Conservation (phyloP, 1,140 invertebrate species). For the Palaemon carinicauda region DNA sequence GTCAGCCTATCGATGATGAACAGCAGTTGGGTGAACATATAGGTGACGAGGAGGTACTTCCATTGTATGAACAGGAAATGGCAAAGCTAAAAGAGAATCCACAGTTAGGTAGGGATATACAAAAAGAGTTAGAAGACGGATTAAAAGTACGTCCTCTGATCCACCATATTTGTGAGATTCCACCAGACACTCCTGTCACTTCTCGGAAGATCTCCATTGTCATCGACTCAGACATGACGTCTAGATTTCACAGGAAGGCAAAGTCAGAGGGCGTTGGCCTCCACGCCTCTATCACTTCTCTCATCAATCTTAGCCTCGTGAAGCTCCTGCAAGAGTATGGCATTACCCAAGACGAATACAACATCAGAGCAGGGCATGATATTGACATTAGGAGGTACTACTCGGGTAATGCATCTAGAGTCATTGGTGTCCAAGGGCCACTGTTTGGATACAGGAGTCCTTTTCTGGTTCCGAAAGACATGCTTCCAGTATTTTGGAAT, state of each 20-base stretch:
- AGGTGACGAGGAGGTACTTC: not conserved
- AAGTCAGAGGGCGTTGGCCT: conserved; percentile 4
- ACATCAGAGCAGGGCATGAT: conserved; percentile 12
- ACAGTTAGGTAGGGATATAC: not conserved
- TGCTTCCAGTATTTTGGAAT: conserved; percentile 7
- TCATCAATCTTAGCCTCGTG: conserved; percentile 12
- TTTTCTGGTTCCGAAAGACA: not conserved
- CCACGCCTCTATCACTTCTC: not conserved
- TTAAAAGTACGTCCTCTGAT: conserved; percentile 5
- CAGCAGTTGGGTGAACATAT: conserved; percentile 16
- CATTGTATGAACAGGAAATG: conserved; percentile 1
- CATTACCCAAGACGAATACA: not conserved
- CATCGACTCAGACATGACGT: not conserved
- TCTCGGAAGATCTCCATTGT: not conserved
- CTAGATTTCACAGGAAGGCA: not conserved
- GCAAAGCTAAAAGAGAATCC: conserved; percentile 6
- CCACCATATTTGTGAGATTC: not conserved
- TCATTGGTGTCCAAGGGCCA: conserved; percentile 14
- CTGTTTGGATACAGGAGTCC: conserved; percentile 8
- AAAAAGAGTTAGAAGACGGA: not conserved
- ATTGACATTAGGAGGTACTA: conserved; percentile 30
- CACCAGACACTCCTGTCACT: not conserved
- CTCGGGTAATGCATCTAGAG: conserved; percentile 6
- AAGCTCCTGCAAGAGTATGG: not conserved
- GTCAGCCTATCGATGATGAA: conserved; percentile 1